A percentile compares a stretch with the other conserved stretches of the same genome.
Conservation (phyloP, 2,888 invertebrate species). For the Girardia tigrina region DNA sequence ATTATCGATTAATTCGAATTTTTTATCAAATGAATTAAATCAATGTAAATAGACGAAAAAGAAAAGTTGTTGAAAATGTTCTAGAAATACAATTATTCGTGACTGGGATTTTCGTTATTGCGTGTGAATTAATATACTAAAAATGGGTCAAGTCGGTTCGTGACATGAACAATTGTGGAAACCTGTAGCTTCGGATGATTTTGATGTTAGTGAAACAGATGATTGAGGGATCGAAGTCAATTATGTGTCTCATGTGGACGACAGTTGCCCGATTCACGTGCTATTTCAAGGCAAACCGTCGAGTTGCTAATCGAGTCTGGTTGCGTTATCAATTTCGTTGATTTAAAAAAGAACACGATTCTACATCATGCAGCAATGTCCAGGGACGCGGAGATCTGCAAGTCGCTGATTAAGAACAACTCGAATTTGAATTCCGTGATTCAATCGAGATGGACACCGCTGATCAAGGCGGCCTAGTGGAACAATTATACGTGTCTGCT, state of each 20-base stretch:
- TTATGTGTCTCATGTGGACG: slow-evolving; percentile 50
- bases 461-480: slow-evolving; percentile 50
- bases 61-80: no score
- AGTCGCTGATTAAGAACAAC: slow-evolving; percentile 45
- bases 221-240: slow-evolving; percentile 49
- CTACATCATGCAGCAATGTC: slow-evolving; percentile 50
- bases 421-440: slow-evolving; percentile 46
- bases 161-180: no score
- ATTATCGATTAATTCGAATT: no score
- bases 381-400: slow-evolving; percentile 46
- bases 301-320: slow-evolving; percentile 45
- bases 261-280: slow-evolving; percentile 49
- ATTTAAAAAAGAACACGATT: slow-evolving; percentile 47
- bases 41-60: no score
- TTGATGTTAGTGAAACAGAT: no score
- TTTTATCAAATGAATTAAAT: no score
- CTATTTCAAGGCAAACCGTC: slow-evolving; percentile 50
- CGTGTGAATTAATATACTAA: no score
- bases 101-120: no score
- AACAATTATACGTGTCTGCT: slow-evolving; percentile 44
- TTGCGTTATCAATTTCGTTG: slow-evolving; percentile 47
- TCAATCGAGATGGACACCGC: slow-evolving; percentile 48
- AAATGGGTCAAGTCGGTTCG: no score
- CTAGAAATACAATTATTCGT: no score
- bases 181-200: no score